phyloP scores from a whole-genome alignment of 2,113 vertebrate species.

The Apodemus speciosus region DNA sequence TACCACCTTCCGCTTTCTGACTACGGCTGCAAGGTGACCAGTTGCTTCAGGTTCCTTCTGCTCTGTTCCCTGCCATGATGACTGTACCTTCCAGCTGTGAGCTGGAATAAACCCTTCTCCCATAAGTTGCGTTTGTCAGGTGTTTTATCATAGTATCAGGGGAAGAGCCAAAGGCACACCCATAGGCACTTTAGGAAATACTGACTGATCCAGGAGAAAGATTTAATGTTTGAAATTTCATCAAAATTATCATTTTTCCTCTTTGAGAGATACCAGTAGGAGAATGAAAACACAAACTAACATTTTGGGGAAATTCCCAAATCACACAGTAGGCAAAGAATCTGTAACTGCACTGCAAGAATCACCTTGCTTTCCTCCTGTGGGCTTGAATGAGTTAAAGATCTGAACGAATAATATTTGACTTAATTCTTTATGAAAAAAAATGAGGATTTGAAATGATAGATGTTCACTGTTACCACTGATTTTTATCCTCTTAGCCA shows the following conservation, averaged over 20 bases:
- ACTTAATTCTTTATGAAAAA: background rate
- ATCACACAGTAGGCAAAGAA: background rate
- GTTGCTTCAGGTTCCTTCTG: background rate
- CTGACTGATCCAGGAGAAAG: background rate
- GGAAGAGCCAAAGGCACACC: background rate
- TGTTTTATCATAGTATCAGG: background rate
- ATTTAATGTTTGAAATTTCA: background rate
- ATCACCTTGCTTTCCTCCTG: background rate
- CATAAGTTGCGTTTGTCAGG: background rate
- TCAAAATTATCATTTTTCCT: background rate
- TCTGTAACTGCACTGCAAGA: background rate
- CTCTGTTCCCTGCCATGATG: too few relatives aligned
- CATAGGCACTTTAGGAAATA: background rate
- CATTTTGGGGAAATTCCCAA: background rate
- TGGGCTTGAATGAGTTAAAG: background rate
- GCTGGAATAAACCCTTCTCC: background rate
- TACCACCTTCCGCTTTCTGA: background rate
- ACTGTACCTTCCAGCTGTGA: background rate
- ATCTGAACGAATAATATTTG: background rate
- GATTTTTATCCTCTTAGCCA: background rate
- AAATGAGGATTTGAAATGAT: background rate
- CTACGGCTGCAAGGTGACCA: background rate
- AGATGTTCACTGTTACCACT: background rate
- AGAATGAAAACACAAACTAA: slow-evolving; percentile 33
- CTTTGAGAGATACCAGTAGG: background rate